A percentile compares a stretch with the other conserved stretches of the same genome.
These are phyloP conservation scores for Cyrtonyx montezumae DNA, from an alignment of 2,113 vertebrate species.

Conservation along the genomic window DNA sequence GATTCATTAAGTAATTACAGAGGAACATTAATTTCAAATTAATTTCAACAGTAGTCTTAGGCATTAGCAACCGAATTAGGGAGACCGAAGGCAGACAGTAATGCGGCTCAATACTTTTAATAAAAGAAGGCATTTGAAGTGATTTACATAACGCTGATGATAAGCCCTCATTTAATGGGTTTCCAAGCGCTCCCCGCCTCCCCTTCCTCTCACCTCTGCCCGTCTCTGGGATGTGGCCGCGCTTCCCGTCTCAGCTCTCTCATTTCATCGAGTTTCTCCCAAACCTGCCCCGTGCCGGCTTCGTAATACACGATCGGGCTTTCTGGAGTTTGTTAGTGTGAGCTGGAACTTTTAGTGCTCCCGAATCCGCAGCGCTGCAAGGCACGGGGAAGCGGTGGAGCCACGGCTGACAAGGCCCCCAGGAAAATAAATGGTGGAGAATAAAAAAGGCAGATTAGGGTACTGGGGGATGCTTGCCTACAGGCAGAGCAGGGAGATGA, in stretches of 20 bases:
- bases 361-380: neutral
- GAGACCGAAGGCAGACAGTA: conserved; percentile 50
- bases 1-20: conserved; percentile 71
- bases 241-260: neutral
- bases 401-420: neutral
- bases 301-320: neutral
- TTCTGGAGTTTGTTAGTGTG: conserved; percentile 26
- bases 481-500: conserved; percentile 47
- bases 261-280: neutral
- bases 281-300: neutral
- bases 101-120: conserved; percentile 49
- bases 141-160: conserved; percentile 57
- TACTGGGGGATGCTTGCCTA: conserved; percentile 38
- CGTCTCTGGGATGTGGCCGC: neutral
- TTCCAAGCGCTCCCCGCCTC: neutral
- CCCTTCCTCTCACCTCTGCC: conserved; percentile 16
- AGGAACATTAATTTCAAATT: conserved; percentile 68
- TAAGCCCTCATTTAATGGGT: conserved; percentile 53
- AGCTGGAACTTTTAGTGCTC: conserved; percentile 15
- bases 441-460: conserved; percentile 35
- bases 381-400: neutral
- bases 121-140: conserved; percentile 54
- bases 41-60: conserved; percentile 58
- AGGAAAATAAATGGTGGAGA: conserved; percentile 39
- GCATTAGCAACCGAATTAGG: conserved; percentile 57